Conservation (phyloP, 1,140 invertebrate species). For the Zaprionus capensis region DNA sequence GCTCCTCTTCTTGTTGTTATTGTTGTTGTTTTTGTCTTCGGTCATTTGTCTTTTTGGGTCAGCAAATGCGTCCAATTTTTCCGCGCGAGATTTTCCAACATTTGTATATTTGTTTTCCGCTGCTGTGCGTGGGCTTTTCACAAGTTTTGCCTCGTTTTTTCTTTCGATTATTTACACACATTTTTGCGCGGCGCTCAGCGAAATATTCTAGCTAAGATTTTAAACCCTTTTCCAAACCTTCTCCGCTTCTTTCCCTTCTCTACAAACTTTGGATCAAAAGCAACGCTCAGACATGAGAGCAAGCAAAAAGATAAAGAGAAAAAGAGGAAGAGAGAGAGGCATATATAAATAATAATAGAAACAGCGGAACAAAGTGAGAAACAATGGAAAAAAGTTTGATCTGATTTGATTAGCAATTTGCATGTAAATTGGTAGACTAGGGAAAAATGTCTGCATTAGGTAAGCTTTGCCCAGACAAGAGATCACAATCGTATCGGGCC, state of each 20-base stretch:
- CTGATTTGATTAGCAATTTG: slow-evolving; percentile 46
- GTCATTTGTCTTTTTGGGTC: slow-evolving; percentile 73
- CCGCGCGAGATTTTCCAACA: slow-evolving; percentile 54
- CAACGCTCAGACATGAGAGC: no score
- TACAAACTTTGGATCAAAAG: slow-evolving; percentile 17
- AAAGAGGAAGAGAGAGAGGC: not conserved
- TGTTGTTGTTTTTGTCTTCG: slow-evolving; percentile 38
- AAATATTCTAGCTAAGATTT: slow-evolving; percentile 38
- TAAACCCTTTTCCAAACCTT: slow-evolving; percentile 24
- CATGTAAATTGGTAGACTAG: slow-evolving; percentile 26
- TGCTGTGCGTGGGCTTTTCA: slow-evolving; percentile 37
- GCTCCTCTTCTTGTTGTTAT: slow-evolving; percentile 7
- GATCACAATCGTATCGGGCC: not conserved
- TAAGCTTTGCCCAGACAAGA: not conserved
- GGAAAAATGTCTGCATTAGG: slow-evolving; percentile 38
- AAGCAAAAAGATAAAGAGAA: not conserved
- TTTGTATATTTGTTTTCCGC: slow-evolving; percentile 44
- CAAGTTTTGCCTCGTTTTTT: slow-evolving; percentile 44
- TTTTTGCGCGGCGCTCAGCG: not conserved
- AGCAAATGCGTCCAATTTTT: slow-evolving; percentile 72
- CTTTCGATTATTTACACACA: slow-evolving; percentile 53
- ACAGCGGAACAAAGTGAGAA: not conserved
- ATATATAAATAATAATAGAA: slow-evolving; percentile 2
- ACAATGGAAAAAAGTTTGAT: slow-evolving; percentile 16
- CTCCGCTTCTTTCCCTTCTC: not conserved